phyloP scores from a whole-genome alignment of 2,113 vertebrate genomes.

The Chamaetylas fuelleborni region DNA sequence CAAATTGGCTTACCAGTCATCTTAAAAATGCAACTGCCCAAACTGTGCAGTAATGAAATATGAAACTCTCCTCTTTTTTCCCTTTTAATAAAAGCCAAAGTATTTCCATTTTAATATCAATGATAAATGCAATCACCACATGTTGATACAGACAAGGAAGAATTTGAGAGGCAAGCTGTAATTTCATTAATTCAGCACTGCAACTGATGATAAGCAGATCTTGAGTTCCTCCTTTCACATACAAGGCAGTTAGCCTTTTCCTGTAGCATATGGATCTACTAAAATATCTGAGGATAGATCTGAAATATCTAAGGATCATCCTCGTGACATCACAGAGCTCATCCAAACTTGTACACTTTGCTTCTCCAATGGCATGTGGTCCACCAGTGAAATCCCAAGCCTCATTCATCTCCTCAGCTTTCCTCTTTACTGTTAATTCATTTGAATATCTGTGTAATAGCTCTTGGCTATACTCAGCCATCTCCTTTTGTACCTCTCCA shows the following conservation, averaged over 20 bases:
- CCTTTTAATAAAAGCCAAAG: not conserved
- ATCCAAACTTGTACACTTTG: not conserved
- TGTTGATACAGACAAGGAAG: not conserved
- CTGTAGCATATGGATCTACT: not conserved
- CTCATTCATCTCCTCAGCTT: not conserved
- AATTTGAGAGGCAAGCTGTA: not conserved
- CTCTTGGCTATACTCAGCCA: not conserved
- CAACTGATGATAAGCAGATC: not conserved
- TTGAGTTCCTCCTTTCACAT: not conserved
- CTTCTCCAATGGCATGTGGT: not conserved
- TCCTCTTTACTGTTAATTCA: not conserved
- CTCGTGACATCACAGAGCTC: not conserved
- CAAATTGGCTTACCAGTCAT: not conserved
- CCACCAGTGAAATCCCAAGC: not conserved
- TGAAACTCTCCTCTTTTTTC: not conserved
- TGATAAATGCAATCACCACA: not conserved
- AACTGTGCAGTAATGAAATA: not conserved
- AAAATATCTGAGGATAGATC: not conserved
- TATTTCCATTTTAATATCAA: not conserved
- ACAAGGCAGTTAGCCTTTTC: not conserved
- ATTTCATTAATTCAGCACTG: slow-evolving; percentile 15
- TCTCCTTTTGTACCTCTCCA: not conserved
- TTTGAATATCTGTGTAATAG: not conserved
- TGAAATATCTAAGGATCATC: not conserved
- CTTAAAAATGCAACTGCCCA: not conserved